Conservation (phyloP, 35 echinoderm and acorn worm species). For the Chiridota heheva region DNA sequence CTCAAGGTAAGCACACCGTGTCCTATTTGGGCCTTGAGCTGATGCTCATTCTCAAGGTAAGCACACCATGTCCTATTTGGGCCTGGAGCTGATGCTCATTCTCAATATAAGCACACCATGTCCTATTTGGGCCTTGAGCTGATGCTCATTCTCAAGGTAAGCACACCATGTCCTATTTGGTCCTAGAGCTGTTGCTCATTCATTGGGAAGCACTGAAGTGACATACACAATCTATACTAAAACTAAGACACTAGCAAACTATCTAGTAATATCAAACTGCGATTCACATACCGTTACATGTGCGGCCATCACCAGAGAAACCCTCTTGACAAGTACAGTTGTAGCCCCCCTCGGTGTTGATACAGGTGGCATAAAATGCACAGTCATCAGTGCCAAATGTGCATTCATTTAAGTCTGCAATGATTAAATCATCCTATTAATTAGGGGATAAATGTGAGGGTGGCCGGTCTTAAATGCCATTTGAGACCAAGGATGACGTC, state of each 20-base stretch:
- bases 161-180: neutral
- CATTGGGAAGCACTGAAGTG: neutral
- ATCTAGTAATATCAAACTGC: neutral
- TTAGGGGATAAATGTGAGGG: too few species aligned
- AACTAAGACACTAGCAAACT: neutral
- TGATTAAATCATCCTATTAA: neutral
- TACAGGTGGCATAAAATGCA: slow-evolving; percentile 20
- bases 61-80: too few species aligned
- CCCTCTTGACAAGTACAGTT: slow-evolving; percentile 41
- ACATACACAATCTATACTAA: neutral
- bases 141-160: too few species aligned
- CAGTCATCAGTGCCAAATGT: slow-evolving; percentile 35
- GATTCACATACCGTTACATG: slow-evolving; percentile 37
- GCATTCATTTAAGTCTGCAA: slow-evolving; percentile 66
- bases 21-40: too few species aligned
- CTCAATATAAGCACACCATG: too few species aligned
- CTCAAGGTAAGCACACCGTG: too few species aligned
- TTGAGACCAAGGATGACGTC: too few species aligned
- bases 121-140: too few species aligned
- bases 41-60: too few species aligned
- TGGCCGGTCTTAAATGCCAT: too few species aligned
- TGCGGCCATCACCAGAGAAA: slow-evolving; percentile 44
- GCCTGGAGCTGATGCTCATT: too few species aligned
- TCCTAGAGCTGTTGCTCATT: neutral
- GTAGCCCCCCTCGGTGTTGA: slow-evolving; percentile 39